Evolutionary conservation across 2,888 invertebrate species (phyloP).

Genomic region (Labia minor): DNA sequence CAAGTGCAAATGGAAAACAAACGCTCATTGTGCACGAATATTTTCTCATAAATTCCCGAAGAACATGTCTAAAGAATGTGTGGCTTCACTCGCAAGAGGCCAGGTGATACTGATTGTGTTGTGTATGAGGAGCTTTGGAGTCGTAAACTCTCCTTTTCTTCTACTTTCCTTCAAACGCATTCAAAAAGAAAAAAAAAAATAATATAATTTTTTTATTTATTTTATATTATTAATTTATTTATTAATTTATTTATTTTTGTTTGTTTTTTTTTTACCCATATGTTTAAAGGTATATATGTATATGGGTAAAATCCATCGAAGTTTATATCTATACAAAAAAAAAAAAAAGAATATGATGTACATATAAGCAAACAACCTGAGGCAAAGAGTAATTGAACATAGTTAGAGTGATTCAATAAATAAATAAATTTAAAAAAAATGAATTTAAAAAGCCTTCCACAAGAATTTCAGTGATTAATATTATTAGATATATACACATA

Average conservation of each 20-base stretch:
- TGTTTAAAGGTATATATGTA: background rate
- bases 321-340: background rate
- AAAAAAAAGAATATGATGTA: background rate
- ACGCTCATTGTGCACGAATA: background rate
- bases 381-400: background rate
- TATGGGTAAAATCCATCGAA: background rate
- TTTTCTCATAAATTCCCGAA: background rate
- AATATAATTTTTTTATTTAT: no score
- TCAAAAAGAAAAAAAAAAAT: no score
- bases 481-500: constrained; percentile 5
- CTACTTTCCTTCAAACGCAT: background rate
- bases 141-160: background rate
- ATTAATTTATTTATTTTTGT: no score
- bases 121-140: constrained; percentile 4
- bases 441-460: background rate
- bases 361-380: background rate
- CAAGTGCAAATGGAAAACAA: background rate
- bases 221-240: no score
- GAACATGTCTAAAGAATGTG: background rate
- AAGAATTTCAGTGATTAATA: background rate
- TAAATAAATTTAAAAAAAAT: background rate
- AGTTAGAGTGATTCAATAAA: background rate
- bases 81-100: background rate
- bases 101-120: background rate
- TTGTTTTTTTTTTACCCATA: background rate